Evolutionary conservation across 2,797 vertebrate species (phyloP).

Genomic region (Sparus aurata): DNA sequence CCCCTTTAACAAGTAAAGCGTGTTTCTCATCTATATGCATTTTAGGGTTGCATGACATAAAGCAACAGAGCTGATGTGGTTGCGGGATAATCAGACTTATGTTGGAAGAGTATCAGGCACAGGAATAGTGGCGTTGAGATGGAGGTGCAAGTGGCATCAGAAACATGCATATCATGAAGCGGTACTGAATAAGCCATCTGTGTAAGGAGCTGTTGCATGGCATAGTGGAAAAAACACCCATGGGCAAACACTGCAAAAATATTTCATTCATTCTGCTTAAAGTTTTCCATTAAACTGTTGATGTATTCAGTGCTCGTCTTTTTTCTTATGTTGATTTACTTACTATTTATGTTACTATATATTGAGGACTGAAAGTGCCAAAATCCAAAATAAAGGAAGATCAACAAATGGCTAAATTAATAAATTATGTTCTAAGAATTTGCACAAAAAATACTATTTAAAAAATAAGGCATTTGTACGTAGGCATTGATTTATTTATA

Average conservation of each 20-base stretch:
- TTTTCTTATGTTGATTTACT: neutral
- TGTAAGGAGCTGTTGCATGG: slow-evolving; percentile 63
- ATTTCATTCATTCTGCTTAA: slow-evolving; percentile 22
- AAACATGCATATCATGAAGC: slow-evolving; percentile 72
- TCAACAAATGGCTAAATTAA: too few species aligned
- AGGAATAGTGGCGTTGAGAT: slow-evolving; percentile 66
- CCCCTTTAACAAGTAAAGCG: slow-evolving; percentile 55
- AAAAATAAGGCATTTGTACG: too few species aligned
- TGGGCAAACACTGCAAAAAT: slow-evolving; percentile 65
- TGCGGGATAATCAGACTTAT: slow-evolving; percentile 54
- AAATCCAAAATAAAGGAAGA: too few species aligned
- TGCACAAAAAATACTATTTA: too few species aligned
- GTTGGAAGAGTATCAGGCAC: slow-evolving; percentile 64
- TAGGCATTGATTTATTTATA: too few species aligned
- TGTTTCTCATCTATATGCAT: slow-evolving; percentile 53
- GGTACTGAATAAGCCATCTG: slow-evolving; percentile 62
- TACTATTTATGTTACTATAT: neutral
- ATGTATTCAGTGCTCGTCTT: neutral
- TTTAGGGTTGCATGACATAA: slow-evolving; percentile 67
- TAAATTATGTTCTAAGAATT: too few species aligned
- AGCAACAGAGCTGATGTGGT: slow-evolving; percentile 67
- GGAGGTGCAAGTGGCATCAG: slow-evolving; percentile 66
- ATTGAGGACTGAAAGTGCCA: too few species aligned
- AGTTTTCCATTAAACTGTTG: neutral
- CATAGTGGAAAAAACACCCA: slow-evolving; percentile 33